These are phyloP conservation scores for Physeter macrocephalus DNA, from an alignment of 2,113 vertebrate species.

Conservation along the genomic window DNA sequence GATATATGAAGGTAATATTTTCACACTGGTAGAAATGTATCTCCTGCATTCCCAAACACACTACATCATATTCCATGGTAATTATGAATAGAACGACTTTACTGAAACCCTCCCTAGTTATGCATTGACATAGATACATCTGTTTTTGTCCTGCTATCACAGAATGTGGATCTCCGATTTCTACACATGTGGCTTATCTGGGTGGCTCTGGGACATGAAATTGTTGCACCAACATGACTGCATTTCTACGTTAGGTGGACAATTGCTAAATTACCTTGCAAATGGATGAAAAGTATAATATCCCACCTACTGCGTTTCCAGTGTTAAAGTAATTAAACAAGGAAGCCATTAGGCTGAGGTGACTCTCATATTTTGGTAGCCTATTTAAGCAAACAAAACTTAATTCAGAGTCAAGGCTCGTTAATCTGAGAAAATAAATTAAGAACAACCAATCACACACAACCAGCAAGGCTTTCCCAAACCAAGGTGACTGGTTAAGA, in stretches of 20 bases:
- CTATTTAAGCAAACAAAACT: background rate
- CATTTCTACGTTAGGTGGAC: background rate
- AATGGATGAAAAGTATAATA: background rate
- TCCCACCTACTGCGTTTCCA: background rate
- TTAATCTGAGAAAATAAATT: background rate
- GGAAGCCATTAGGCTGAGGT: too few relatives aligned
- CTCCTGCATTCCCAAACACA: background rate
- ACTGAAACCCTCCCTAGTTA: background rate
- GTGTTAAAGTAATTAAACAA: too few relatives aligned
- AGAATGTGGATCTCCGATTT: background rate
- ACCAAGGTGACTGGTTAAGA: too few relatives aligned
- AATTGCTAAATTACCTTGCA: background rate
- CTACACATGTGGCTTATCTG: background rate
- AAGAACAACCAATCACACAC: background rate
- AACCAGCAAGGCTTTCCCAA: background rate
- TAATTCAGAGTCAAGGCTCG: background rate
- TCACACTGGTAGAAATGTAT: background rate
- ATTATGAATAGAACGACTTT: background rate
- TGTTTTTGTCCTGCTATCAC: background rate
- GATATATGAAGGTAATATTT: background rate
- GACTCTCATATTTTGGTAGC: too few relatives aligned
- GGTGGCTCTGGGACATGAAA: background rate
- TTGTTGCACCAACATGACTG: background rate
- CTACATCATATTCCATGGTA: background rate
- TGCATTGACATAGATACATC: background rate